phyloP scores from a whole-genome alignment of 2,797 vertebrate species.

The Allobates femoralis region DNA sequence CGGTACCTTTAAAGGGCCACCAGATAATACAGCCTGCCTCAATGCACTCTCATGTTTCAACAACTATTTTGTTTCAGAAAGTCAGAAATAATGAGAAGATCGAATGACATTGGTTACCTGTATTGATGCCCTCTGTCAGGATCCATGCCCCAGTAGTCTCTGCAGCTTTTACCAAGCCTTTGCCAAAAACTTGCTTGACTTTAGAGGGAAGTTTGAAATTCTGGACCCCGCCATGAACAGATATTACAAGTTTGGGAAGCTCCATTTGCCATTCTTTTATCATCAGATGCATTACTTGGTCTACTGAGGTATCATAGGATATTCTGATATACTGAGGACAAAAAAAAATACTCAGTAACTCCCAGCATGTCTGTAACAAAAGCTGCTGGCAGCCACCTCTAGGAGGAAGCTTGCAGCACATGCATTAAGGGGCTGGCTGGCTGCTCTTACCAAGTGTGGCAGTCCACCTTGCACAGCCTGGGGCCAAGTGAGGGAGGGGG shows the following conservation, averaged over 20 bases:
- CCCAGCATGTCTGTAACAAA: background rate
- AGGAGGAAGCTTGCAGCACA: background rate
- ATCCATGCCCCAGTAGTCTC: constrained; percentile 96
- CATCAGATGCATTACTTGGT: constrained; percentile 89
- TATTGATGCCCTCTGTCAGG: constrained; percentile 92
- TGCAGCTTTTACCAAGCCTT: constrained; percentile 90
- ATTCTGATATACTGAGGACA: constrained; percentile 87
- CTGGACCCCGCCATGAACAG: constrained; percentile 90
- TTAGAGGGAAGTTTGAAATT: constrained; percentile 88
- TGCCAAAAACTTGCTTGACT: constrained; percentile 87
- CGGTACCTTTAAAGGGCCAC: too few relatives aligned
- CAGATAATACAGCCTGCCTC: too few relatives aligned
- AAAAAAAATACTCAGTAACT: background rate
- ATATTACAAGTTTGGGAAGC: constrained; percentile 91
- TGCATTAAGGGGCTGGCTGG: too few relatives aligned
- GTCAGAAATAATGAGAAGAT: background rate
- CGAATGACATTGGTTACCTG: constrained; percentile 69
- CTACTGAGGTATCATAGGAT: constrained; percentile 87
- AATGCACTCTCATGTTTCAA: background rate
- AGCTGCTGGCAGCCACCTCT: background rate
- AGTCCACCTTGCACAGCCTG: too few relatives aligned
- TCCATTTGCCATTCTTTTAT: constrained; percentile 96
- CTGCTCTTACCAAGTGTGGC: too few relatives aligned
- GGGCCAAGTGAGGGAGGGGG: too few relatives aligned
- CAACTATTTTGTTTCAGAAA: too few relatives aligned